phyloP scores from a whole-genome alignment of 2,113 vertebrate genomes.

The Conger conger region DNA sequence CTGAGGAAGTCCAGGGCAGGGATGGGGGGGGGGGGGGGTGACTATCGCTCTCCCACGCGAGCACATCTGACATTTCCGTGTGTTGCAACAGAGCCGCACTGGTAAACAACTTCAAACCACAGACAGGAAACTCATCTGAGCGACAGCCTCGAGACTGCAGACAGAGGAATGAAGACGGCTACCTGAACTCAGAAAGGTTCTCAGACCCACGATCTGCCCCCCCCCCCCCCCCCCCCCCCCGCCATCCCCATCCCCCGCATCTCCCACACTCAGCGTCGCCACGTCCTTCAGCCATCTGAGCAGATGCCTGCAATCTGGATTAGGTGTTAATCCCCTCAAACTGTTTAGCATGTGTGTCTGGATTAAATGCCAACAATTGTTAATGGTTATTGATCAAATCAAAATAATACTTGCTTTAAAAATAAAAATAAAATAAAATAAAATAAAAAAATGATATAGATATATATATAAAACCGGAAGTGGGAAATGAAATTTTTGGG shows the following conservation, averaged over 20 bases:
- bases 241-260: not conserved
- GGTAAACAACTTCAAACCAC: not conserved
- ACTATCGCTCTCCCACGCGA: not conserved
- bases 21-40: not conserved
- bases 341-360: slow-evolving; percentile 91
- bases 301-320: slow-evolving; percentile 38
- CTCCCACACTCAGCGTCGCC: not conserved
- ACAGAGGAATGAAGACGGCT: not conserved
- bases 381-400: slow-evolving; percentile 51
- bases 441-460: slow-evolving; percentile 12
- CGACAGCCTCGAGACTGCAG: not conserved
- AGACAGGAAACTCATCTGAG: not conserved
- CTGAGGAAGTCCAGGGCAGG: not conserved
- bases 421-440: slow-evolving; percentile 48
- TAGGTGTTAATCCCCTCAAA: slow-evolving; percentile 34
- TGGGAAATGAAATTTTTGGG: slow-evolving; percentile 72
- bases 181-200: not conserved
- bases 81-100: not conserved
- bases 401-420: slow-evolving; percentile 50
- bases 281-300: slow-evolving; percentile 22
- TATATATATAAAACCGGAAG: not conserved
- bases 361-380: slow-evolving; percentile 86
- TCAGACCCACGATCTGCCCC: not conserved
- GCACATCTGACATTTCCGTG: not conserved
- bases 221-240: not conserved